These are phyloP conservation scores for Anguilla marmorata DNA, from an alignment of 2,797 vertebrate genomes.

Conservation along the genomic window DNA sequence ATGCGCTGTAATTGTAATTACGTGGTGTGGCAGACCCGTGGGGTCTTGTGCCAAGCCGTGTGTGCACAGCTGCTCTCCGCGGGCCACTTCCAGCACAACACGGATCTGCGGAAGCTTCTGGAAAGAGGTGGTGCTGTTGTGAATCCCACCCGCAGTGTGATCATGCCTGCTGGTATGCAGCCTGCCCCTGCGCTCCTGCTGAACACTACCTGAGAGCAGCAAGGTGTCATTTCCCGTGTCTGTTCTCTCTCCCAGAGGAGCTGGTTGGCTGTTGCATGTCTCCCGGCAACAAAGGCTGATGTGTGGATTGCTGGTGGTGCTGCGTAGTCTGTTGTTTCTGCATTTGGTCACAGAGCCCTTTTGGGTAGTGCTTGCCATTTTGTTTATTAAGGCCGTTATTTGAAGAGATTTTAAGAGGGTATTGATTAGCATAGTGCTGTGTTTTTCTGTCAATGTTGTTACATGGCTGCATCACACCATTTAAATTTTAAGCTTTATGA, in stretches of 20 bases:
- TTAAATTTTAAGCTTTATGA: neutral
- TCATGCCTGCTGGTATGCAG: neutral
- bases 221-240: neutral
- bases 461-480: neutral
- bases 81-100: neutral
- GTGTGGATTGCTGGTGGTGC: neutral
- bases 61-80: neutral
- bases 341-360: neutral
- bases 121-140: neutral
- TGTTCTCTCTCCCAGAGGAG: neutral
- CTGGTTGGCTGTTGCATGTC: neutral
- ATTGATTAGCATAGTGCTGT: neutral
- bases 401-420: neutral
- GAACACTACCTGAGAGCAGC: neutral
- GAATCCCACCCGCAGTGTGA: neutral
- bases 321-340: neutral
- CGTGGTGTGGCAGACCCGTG: neutral
- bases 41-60: neutral
- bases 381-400: neutral
- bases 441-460: neutral
- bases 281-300: neutral
- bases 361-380: neutral
- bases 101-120: neutral
- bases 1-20: conserved; percentile 2
- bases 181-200: neutral